These are phyloP conservation scores for Onychomys leucogaster DNA, from an alignment of 2,797 vertebrate species.

Conservation along the genomic window DNA sequence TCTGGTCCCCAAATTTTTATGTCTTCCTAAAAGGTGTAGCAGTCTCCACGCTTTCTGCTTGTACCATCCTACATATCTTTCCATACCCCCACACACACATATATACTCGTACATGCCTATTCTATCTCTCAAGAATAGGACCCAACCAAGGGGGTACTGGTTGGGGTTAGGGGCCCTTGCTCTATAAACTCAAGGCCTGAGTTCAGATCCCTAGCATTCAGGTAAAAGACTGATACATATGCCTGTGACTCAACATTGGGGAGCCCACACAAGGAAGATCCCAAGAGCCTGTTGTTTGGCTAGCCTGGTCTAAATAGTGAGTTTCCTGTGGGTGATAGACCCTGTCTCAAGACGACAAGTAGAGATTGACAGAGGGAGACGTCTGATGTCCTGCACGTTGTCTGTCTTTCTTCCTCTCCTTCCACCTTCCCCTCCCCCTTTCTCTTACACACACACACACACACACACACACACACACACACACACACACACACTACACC, in stretches of 20 bases:
- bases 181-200: background rate
- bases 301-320: background rate
- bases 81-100: background rate
- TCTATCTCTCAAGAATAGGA: background rate
- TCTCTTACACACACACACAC: background rate
- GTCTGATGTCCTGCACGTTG: no score
- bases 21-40: background rate
- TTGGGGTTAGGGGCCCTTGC: no score
- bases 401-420: background rate
- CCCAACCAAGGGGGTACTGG: background rate
- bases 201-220: background rate
- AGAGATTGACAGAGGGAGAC: background rate
- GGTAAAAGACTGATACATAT: background rate
- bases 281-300: background rate
- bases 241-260: background rate
- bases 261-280: background rate
- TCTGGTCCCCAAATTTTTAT: background rate
- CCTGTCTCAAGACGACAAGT: background rate
- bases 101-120: no score
- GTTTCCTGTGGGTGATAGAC: background rate
- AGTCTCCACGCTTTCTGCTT: fast-evolving
- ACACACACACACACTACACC: background rate
- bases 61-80: no score
- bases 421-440: no score
- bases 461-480: background rate